These are phyloP conservation scores for Manis crassicaudata DNA, from an alignment of 2,797 vertebrate species.

Conservation along the genomic window DNA sequence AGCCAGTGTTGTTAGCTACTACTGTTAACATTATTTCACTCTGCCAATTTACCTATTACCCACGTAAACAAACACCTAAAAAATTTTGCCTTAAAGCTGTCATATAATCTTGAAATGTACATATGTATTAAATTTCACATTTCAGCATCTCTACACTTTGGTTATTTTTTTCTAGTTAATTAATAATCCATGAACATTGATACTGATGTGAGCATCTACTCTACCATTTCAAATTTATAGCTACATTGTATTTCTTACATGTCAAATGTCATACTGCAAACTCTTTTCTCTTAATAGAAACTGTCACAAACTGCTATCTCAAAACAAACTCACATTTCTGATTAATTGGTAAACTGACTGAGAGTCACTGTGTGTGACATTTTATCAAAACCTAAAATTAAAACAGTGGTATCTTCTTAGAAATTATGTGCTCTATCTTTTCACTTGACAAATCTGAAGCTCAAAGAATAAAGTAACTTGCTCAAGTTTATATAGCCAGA, in stretches of 20 bases:
- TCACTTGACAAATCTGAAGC: conserved; percentile 29
- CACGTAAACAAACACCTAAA: not conserved
- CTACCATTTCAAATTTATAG: not conserved
- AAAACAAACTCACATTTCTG: conserved; percentile 19
- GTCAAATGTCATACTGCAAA: not conserved
- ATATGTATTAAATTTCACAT: not conserved
- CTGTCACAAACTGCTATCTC: not conserved
- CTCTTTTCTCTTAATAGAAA: not conserved
- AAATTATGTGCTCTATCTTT: conserved; percentile 24
- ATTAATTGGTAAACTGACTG: conserved; percentile 29
- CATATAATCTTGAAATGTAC: not conserved
- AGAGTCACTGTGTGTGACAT: not conserved
- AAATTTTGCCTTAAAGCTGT: not conserved
- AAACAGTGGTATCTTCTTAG: conserved; percentile 1
- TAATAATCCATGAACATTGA: not conserved
- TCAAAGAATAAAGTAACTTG: not conserved
- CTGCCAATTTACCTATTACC: not conserved
- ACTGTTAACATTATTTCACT: not conserved
- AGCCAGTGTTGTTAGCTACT: not conserved
- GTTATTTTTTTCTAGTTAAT: not conserved
- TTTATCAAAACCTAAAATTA: conserved; percentile 38
- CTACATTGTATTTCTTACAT: not conserved
- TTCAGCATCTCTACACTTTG: not conserved
- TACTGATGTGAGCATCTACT: not conserved
- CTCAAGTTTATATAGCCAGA: not conserved